Base-by-base conservation (phyloP, 2,888 invertebrate genomes). In the Cerastis rubricosa region DNA sequence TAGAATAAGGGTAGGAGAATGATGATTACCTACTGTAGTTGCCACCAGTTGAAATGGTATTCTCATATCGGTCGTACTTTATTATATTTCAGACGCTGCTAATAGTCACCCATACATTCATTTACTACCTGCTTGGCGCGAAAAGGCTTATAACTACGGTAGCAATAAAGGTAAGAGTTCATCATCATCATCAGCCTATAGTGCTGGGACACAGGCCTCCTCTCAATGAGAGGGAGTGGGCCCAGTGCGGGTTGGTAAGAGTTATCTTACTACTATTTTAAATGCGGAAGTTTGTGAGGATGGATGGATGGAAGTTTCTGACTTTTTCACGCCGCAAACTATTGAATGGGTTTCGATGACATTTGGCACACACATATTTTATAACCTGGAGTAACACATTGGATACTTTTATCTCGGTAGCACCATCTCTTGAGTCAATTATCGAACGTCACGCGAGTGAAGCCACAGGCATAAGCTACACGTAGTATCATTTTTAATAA, bases 21-120 rank as follows among this genome's bases (percentile, higher is more conserved):
- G 35, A 35, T 35, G 35, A 35, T 35, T 64, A n/a, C n/a, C n/a
- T n/a, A 22, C 35, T 22, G 35, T 8, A 19, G 19, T 19, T 65
- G 17, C 65, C 65, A 25, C 25, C 57, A 14, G 57, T 29, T 17
- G 29, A 25, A 29, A 29, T 59, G 8, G 3, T 59, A 19, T 1
- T 29, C 2, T 59, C 11, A 35, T 61, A 19, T 35, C 17, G 2
- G 9, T 63, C 22, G 11, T 63, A 12, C 12, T 40, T 35, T 63
- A 51, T 54, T 57, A 4, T n/a, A 25, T 76, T 78, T 66, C 40
- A 71, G 79, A 43, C 79, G 11, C 35, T 79, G 5, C 65, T 71
- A 9, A 79, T 71, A 25, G 80, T 40, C 5, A n/a, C 25, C 12
- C 59, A 78, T 66, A 71, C 71, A 66, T 78, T 78, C 51, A 17